A percentile compares a stretch with the other conserved stretches of the same genome.
Conservation (phyloP, 2,113 vertebrate species). For the Cottus gobio region DNA sequence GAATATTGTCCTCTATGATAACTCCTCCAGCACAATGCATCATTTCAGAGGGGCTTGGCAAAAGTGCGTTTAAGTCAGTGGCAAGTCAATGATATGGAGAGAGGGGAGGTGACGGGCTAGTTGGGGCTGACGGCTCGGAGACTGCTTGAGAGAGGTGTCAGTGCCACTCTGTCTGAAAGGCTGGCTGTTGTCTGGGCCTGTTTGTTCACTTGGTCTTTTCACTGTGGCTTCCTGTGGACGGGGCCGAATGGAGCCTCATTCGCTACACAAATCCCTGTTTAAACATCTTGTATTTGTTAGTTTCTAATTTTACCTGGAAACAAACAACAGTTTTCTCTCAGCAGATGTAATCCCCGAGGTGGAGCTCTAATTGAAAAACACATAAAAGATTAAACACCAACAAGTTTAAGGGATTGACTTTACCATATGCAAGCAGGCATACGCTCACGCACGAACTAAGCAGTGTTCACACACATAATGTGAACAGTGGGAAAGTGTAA, state of each 20-base stretch:
- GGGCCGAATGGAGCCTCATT: conserved; percentile 31
- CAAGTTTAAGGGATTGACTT: conserved; percentile 24
- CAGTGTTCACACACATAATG: background rate
- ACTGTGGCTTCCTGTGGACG: conserved; percentile 48
- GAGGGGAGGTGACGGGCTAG: conserved; percentile 59
- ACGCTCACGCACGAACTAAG: background rate
- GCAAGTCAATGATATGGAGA: conserved; percentile 76
- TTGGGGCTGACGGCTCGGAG: conserved; percentile 62
- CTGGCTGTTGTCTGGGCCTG: conserved; percentile 56
- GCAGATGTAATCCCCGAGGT: conserved; percentile 50
- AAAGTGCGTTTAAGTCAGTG: conserved; percentile 72
- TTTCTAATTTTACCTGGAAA: conserved; percentile 57
- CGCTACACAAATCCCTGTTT: conserved; percentile 58
- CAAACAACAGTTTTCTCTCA: conserved; percentile 38
- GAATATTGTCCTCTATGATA: conserved; percentile 74
- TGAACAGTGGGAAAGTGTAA: background rate
- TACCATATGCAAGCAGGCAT: conserved; percentile 9
- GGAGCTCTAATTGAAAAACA: conserved; percentile 48
- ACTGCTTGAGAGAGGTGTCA: conserved; percentile 69
- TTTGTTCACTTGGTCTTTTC: conserved; percentile 65
- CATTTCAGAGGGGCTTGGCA: conserved; percentile 70
- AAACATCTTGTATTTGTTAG: conserved; percentile 40
- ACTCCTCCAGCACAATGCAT: conserved; percentile 75
- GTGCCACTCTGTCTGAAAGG: conserved; percentile 63
- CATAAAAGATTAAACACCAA: conserved; percentile 52